Evolutionary conservation across 2,888 invertebrate genomes (phyloP).

Genomic region (Callosobruchus maculatus): DNA sequence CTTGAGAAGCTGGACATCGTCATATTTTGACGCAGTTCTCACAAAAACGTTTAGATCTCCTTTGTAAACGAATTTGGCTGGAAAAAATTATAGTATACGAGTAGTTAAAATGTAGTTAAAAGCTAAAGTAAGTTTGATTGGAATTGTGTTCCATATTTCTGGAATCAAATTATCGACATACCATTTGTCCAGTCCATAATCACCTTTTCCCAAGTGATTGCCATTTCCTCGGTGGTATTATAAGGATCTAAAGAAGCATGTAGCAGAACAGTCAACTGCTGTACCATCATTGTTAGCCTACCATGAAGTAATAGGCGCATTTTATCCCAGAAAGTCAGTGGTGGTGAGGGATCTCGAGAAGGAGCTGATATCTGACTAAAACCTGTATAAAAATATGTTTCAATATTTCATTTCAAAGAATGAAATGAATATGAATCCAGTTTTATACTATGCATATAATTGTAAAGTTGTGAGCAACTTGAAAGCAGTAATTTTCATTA

Average conservation of each 20-base stretch:
- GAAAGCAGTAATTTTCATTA: too few species aligned
- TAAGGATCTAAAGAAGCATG: slow-evolving; percentile 98
- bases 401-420: too few species aligned
- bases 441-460: too few species aligned
- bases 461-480: too few species aligned
- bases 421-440: too few species aligned
- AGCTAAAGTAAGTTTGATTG: too few species aligned
- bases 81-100: too few species aligned
- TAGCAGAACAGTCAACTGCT: slow-evolving; percentile 83
- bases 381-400: slow-evolving; percentile 50
- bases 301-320: slow-evolving; percentile 90
- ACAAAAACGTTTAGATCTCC: slow-evolving; percentile 94
- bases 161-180: too few species aligned
- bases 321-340: slow-evolving; percentile 97
- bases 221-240: slow-evolving; percentile 99
- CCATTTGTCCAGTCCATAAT: slow-evolving; percentile 96
- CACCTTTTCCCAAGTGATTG: slow-evolving; percentile 90
- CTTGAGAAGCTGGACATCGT: slow-evolving; percentile 91
- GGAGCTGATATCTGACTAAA: slow-evolving; percentile 85
- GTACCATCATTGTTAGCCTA: slow-evolving; percentile 80
- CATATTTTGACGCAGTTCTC: slow-evolving; percentile 97
- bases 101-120: too few species aligned
- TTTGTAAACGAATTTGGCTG: slow-evolving; percentile 82
- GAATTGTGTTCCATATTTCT: too few species aligned
- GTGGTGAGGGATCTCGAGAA: slow-evolving; percentile 89